phyloP scores from a whole-genome alignment of 2,113 vertebrate genomes.

The Dasyprocta punctata region DNA sequence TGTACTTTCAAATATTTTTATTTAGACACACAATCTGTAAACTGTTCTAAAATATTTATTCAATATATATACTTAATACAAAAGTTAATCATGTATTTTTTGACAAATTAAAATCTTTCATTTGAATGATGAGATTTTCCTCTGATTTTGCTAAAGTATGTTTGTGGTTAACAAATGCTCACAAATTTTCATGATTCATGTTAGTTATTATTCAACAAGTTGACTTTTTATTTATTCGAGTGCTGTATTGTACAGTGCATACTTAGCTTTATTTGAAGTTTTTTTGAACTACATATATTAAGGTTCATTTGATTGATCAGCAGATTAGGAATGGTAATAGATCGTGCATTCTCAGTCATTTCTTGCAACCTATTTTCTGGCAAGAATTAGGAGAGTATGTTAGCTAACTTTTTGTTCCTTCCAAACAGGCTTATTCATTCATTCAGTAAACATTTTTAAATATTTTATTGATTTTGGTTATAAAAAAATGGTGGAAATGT shows the following conservation, averaged over 20 bases:
- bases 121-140: constrained; percentile 9
- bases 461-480: background rate
- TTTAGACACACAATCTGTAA: background rate
- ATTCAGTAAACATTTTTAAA: background rate
- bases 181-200: background rate
- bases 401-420: background rate
- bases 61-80: constrained; percentile 6
- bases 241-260: background rate
- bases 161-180: background rate
- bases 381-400: background rate
- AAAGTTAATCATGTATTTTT: background rate
- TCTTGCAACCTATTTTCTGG: background rate
- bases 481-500: background rate
- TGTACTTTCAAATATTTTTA: constrained; percentile 37
- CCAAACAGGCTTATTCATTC: background rate
- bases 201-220: background rate
- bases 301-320: background rate
- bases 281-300: background rate
- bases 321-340: background rate
- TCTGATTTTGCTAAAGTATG: background rate
- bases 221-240: background rate
- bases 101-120: constrained; percentile 16
- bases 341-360: background rate
- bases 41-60: constrained; percentile 29
- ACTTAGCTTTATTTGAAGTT: background rate